These are phyloP conservation scores for Fragum whitleyi DNA, from an alignment of 2,888 invertebrate species.

Conservation along the genomic window DNA sequence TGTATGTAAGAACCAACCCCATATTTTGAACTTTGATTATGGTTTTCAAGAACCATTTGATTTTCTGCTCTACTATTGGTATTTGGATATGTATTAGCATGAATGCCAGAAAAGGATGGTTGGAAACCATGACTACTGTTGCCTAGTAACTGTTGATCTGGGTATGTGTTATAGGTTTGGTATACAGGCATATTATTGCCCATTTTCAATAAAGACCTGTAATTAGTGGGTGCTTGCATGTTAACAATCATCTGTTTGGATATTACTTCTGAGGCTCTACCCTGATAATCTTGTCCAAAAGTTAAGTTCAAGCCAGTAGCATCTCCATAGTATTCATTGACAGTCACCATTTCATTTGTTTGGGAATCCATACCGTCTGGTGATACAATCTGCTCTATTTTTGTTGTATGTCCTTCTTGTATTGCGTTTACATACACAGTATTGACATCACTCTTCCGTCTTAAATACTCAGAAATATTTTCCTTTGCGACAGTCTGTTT, in stretches of 20 bases:
- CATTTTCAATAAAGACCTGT: conserved; percentile 10
- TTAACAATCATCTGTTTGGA: neutral
- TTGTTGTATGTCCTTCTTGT: neutral
- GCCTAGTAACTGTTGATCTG: conserved; percentile 12
- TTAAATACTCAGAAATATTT: neutral
- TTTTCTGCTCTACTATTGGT: conserved; percentile 6
- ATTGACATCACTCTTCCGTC: neutral
- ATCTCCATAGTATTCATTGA: neutral
- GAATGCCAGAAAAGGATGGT: neutral
- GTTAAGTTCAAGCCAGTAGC: neutral
- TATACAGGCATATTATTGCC: neutral
- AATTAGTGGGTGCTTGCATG: neutral
- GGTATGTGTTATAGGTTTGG: conserved; percentile 9
- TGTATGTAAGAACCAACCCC: neutral
- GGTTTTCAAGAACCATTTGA: neutral
- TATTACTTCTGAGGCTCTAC: neutral
- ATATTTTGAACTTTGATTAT: neutral
- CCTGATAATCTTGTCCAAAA: neutral
- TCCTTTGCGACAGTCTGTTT: neutral
- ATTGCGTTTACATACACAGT: neutral
- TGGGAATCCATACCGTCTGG: neutral
- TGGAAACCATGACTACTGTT: conserved; percentile 4
- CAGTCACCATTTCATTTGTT: neutral
- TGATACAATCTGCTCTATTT: no score
- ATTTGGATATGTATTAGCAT: neutral